Percentiles rank a stretch among this genome's conserved stretches.
phyloP scores from a whole-genome alignment of 2,113 vertebrate genomes.

The Stegostoma tigrinum region DNA sequence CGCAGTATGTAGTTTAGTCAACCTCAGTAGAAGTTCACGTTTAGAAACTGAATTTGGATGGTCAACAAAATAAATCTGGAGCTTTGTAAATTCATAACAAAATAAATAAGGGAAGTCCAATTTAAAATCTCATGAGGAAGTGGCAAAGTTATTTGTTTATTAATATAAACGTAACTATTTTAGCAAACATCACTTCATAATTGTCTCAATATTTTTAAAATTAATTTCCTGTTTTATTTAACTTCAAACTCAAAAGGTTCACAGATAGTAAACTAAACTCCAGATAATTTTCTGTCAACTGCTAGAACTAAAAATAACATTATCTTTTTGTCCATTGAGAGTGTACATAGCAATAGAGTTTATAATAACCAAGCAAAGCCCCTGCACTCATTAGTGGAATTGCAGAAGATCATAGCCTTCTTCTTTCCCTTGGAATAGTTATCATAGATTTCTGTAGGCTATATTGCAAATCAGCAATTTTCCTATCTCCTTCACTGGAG shows the following conservation, averaged over 20 bases:
- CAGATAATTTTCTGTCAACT: neutral
- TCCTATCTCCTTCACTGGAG: neutral
- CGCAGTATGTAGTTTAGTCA: neutral
- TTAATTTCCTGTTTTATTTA: neutral
- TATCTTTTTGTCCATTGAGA: neutral
- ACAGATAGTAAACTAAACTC: neutral
- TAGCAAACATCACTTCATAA: neutral
- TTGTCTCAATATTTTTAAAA: neutral
- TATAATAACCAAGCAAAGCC: neutral
- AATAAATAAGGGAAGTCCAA: neutral
- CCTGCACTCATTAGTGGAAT: neutral
- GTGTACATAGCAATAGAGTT: neutral
- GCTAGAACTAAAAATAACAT: neutral
- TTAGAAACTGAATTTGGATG: neutral
- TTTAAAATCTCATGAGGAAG: neutral
- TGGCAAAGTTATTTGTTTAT: neutral
- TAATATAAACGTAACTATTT: neutral
- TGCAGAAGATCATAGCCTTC: neutral
- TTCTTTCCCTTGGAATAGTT: neutral
- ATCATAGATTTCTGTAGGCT: neutral
- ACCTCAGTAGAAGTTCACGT: neutral
- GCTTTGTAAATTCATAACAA: conserved; percentile 24
- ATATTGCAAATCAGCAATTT: neutral
- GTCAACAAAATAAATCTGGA: neutral
- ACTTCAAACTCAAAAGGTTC: conserved; percentile 3